Conservation (phyloP, 2,888 invertebrate species). For the Hedychridium roseum region DNA sequence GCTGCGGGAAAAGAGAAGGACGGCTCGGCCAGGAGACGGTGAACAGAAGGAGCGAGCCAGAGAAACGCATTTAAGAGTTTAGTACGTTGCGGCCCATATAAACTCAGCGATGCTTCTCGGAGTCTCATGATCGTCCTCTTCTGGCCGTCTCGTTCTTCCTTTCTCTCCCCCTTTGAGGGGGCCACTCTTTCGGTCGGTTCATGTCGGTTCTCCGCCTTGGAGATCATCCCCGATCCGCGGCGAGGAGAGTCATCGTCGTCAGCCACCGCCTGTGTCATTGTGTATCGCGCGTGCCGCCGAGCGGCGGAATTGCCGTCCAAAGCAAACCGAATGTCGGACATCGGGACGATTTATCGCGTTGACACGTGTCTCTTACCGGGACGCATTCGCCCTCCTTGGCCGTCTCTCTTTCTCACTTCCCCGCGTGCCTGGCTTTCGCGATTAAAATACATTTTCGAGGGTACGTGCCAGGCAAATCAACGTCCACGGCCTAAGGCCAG, state of each 20-base stretch:
- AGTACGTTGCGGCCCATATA: constrained; percentile 60
- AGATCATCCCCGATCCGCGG: constrained; percentile 46
- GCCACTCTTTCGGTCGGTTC: no score
- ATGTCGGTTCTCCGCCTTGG: constrained; percentile 49
- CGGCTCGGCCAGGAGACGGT: not conserved
- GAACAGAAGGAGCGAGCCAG: constrained; percentile 6
- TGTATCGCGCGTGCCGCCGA: constrained; percentile 13
- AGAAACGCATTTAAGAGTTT: constrained; percentile 17
- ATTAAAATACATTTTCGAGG: constrained; percentile 42
- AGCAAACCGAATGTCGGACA: constrained; percentile 57
- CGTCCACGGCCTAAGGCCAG: not conserved
- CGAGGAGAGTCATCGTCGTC: constrained; percentile 31
- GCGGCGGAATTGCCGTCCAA: constrained; percentile 49
- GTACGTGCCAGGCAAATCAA: constrained; percentile 11
- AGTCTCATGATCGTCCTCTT: no score
- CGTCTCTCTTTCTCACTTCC: constrained; percentile 28
- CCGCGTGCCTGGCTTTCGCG: constrained; percentile 12
- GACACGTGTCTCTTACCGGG: constrained; percentile 53
- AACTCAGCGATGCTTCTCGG: constrained; percentile 58
- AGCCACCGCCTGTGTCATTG: constrained; percentile 30
- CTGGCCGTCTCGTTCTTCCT: constrained; percentile 41
- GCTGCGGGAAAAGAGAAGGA: not conserved
- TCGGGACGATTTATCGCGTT: constrained; percentile 60
- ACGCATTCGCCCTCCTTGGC: constrained; percentile 22
- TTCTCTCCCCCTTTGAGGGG: constrained; percentile 45